Evolutionary conservation across 2,113 vertebrate species (phyloP).

Genomic region (Leiothrix lutea): DNA sequence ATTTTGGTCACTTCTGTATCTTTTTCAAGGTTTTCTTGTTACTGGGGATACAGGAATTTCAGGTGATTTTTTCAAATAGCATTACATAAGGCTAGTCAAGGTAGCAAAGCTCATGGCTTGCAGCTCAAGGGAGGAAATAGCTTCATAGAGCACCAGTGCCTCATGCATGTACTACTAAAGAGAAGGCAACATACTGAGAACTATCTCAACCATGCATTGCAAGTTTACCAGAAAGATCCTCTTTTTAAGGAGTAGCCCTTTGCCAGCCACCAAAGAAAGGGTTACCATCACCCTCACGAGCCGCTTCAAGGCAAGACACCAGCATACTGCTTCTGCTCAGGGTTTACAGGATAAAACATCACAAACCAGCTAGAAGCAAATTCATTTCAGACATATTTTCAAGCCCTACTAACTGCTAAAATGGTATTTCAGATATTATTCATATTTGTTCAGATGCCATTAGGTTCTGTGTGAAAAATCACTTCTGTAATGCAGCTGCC

Average conservation of each 20-base stretch:
- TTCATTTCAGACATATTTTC: slow-evolving; percentile 44
- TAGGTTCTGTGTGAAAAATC: slow-evolving; percentile 52
- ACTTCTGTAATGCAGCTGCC: slow-evolving; percentile 6
- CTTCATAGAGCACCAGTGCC: not conserved
- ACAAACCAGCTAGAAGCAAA: not conserved
- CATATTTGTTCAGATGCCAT: slow-evolving; percentile 51
- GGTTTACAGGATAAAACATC: not conserved
- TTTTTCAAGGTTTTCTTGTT: slow-evolving; percentile 2
- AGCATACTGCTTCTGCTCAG: not conserved
- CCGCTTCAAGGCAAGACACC: not conserved
- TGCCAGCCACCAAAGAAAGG: not conserved
- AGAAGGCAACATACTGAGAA: not conserved
- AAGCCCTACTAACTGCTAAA: slow-evolving; percentile 58
- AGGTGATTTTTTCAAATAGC: not conserved
- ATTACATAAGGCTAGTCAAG: not conserved
- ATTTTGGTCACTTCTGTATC: not conserved
- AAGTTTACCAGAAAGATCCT: not conserved
- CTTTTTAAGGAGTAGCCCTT: not conserved
- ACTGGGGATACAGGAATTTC: not conserved
- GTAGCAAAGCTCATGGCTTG: not conserved
- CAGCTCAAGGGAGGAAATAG: not conserved
- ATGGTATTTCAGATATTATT: slow-evolving; percentile 42
- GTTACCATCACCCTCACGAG: not conserved
- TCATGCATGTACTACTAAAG: not conserved
- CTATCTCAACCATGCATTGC: not conserved